Evolutionary conservation across 2,113 vertebrate species (phyloP).

Genomic region (Hiodon tergisus): DNA sequence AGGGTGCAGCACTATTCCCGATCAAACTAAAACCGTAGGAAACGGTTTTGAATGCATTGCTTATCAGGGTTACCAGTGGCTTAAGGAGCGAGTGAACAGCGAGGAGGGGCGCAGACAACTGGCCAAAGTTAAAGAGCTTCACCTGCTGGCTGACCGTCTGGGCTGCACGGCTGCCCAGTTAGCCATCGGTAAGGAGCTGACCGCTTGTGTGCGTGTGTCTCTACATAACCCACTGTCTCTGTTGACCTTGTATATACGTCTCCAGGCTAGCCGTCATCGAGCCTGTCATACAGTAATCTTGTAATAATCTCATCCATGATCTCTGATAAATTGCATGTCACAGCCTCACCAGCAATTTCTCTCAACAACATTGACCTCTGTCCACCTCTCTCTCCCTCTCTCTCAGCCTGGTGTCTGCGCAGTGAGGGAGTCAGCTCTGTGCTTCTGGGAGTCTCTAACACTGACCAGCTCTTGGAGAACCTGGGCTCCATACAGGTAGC

Average conservation of each 20-base stretch:
- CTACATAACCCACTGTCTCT: not conserved
- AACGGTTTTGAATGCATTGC: conserved; percentile 17
- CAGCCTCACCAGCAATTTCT: not conserved
- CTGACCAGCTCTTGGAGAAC: conserved; percentile 81
- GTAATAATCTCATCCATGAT: not conserved
- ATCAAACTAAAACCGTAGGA: too few relatives aligned
- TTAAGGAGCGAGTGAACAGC: conserved; percentile 91
- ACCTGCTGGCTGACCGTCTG: conserved; percentile 86
- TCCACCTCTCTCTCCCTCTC: conserved; percentile 1
- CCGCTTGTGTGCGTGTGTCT: not conserved
- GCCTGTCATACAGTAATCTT: not conserved
- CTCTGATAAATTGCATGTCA: not conserved
- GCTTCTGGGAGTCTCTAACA: conserved; percentile 77
- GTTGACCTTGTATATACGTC: not conserved
- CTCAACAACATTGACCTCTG: not conserved
- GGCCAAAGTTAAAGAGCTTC: conserved; percentile 94
- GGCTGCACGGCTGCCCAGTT: conserved; percentile 92
- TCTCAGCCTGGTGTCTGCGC: conserved; percentile 82
- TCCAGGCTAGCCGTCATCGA: not conserved
- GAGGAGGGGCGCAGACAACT: conserved; percentile 93
- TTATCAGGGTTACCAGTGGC: conserved; percentile 89
- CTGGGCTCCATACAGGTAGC: conserved; percentile 78
- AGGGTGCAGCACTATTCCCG: too few relatives aligned
- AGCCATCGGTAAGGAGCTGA: conserved; percentile 72
- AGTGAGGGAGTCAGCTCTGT: conserved; percentile 86